Base-by-base conservation (phyloP, 2,113 vertebrate species). In the Lipophrys pholis region DNA sequence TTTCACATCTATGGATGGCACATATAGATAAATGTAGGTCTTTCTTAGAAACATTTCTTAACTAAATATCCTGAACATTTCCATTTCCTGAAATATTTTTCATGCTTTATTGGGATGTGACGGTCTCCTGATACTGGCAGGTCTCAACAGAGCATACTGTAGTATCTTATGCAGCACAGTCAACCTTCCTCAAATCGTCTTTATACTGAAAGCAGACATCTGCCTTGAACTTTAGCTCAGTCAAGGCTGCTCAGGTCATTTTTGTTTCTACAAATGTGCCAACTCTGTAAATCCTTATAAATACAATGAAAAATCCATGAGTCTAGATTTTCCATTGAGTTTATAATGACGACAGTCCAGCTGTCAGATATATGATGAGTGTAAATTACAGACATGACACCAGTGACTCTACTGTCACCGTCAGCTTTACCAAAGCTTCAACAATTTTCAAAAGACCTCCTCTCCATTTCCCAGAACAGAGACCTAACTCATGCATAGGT, bases 401-500 rank as follows among this genome's bases (percentile, higher is more conserved):
- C 48, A 71, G 11, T 9, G 38, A n/a, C 46, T 43, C 66, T 68
- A 55, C 53, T 51, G 49, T 76, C 43, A 59, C 9, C 41, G 15
- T 75, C 35, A 62, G 30, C n/a, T 57, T 7, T 10, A 43, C 38
- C 48, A 70, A 69, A 64, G 58, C 36, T 58, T 40, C 46, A 68
- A 61, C 62, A 80, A 16, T 59, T 17, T 76, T 74, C 49, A 72
- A 63, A 82, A 77, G 64, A 52, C 50, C 61, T 56, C 41, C 16
- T 36, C 43, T 53, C 21, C 73, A 16, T 87, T 52, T 59, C 68
- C 64, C 59, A 65, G 53, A 79, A 54, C 50, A 72, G 62, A 48
- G 55, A 38, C 49, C 75, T 71, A 85, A 81, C 71, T 61, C 60
- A 53, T 73, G 73, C 78, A 71, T 69, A 66, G 74, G 74, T 73